Base-by-base conservation (phyloP, 92 coral and sea anemone genomes). In the Actinernus sp. region DNA sequence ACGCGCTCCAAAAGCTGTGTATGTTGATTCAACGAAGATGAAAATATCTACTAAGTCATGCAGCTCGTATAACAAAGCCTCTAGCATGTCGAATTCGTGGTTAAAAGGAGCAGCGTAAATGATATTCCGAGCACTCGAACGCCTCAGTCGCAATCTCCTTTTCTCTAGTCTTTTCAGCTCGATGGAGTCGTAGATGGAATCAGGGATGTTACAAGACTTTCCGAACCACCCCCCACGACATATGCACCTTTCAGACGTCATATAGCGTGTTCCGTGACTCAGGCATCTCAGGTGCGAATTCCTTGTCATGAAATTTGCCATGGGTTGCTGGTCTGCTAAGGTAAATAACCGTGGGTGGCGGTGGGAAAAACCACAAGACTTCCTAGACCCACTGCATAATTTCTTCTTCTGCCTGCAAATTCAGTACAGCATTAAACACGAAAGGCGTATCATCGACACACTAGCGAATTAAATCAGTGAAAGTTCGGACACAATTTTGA, bases 11-110 rank as follows among this genome's bases (percentile, higher is more conserved):
- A 26, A 69, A 0, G 77, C 63, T 11, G 77, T 69, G 26, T 26
- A 69, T 18, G 41, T 27, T 6, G 77, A 69, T 37, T 69, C 77
- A 12, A 69, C 9, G 1, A 69, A 28, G 30, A 69, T 69, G 56
- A 69, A 69, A 24, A 69, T 47, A 36, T 70, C 77, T 13, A 70
- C 77, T 5, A 70, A 37, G 2, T 70, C 65, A 20, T 19, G 29
- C 27, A 36, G 77, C 33, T 70, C 77, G 51, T 70, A 26, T 8
- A 70, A 23, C 18, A 70, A 58, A 2, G 77, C 55, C 26, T 70
- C 77, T 12, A 70, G 31, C 77, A 70, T 70, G 57, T 70, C 77
- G 44, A 70, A 70, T 20, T 70, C 77, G 36, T 70, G 77, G 40
- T 70, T 70, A 29, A 70, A 70, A 21, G 49, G 16, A 1, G 66